A percentile compares a stretch with the other conserved stretches of the same genome.
Evolutionary conservation across 1,140 invertebrate genomes (phyloP).

Genomic region (Lamellibrachia luymesi): DNA sequence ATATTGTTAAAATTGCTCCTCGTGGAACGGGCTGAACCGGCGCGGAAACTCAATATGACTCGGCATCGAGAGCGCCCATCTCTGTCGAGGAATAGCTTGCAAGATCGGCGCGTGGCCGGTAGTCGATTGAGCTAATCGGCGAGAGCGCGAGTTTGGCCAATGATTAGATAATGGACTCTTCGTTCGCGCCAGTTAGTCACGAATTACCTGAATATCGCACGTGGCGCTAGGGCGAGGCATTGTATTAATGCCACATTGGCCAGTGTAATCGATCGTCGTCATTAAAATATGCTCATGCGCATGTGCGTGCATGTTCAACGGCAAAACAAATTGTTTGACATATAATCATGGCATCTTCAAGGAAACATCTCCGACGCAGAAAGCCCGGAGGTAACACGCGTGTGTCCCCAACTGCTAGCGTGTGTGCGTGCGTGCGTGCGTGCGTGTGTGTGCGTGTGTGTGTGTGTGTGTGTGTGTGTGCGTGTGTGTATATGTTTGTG

Average conservation of each 20-base stretch:
- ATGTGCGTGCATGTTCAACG: neutral
- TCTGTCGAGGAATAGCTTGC: neutral
- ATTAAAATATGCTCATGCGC: neutral
- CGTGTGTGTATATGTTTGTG: neutral
- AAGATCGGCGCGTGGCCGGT: neutral
- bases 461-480: slow-evolving; percentile 3
- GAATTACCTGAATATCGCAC: neutral
- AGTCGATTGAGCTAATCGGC: neutral
- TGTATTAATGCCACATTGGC: neutral
- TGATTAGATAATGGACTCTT: neutral
- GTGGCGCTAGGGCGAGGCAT: neutral
- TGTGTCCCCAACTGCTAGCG: neutral
- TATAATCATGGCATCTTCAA: neutral
- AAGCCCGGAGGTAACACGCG: no score
- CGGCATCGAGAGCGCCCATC: neutral
- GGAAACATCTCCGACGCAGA: neutral
- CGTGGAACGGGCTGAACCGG: neutral
- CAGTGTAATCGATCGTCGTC: neutral
- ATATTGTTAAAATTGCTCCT: neutral
- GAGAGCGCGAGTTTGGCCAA: neutral
- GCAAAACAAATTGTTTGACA: neutral
- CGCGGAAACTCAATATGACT: neutral
- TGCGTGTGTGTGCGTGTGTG: neutral
- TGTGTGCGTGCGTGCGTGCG: neutral
- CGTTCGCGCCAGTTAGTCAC: neutral